Percentiles rank a stretch among this genome's conserved stretches.
These are phyloP conservation scores for Nematostella vectensis DNA, from an alignment of 92 coral and sea anemone genomes.

Conservation along the genomic window DNA sequence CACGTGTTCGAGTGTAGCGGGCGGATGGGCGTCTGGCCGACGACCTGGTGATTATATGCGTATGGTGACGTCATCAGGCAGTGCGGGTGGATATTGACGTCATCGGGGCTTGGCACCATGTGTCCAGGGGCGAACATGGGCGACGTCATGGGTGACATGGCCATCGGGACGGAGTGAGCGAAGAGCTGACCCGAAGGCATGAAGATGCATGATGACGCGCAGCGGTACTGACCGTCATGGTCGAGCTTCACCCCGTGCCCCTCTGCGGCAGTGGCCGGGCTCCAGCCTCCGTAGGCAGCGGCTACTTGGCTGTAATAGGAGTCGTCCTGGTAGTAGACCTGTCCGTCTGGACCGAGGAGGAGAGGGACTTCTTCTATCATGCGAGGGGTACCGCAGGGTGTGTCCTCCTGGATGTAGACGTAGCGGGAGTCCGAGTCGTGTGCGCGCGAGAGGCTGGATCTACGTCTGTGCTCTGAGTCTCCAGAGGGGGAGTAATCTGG, in stretches of 20 bases:
- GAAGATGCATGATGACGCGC: constrained; percentile 71
- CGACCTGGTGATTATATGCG: constrained; percentile 49
- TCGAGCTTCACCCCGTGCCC: constrained; percentile 28
- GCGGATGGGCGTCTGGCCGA: constrained; percentile 24
- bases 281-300: constrained; percentile 33
- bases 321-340: constrained; percentile 36
- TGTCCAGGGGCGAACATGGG: constrained; percentile 50
- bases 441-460: constrained; percentile 9
- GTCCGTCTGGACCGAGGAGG: constrained; percentile 25
- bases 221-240: constrained; percentile 23
- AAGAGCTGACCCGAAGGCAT: constrained; percentile 83
- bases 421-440: constrained; percentile 14
- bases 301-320: constrained; percentile 23
- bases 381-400: constrained; percentile 9
- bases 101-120: constrained; percentile 56
- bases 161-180: constrained; percentile 49
- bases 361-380: constrained; percentile 25
- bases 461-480: constrained; percentile 10
- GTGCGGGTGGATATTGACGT: constrained; percentile 78
- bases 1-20: constrained; percentile 54
- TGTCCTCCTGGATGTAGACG: constrained; percentile 24
- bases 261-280: constrained; percentile 30
- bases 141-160: constrained; percentile 61
- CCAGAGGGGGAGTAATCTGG: constrained; percentile 16
- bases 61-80: constrained; percentile 72